Evolutionary conservation across 2,888 invertebrate genomes (phyloP), one percentile per base, ranked within the genome.

Genomic region (Plutella xylostella): DNA sequence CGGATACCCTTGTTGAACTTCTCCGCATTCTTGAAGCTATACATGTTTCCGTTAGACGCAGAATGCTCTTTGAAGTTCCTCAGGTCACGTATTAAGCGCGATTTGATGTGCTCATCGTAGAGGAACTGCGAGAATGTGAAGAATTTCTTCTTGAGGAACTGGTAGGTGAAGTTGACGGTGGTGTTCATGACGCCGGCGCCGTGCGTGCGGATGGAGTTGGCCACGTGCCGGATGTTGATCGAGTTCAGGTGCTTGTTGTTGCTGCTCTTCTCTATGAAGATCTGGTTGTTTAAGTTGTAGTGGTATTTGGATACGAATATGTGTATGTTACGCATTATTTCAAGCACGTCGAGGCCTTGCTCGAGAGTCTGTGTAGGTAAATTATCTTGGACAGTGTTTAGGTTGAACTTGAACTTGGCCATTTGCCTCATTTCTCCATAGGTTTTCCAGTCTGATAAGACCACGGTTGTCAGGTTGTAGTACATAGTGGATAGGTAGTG

Each of bases 81-180:
- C 50, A 93, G 85, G 68, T 97, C 97, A 73, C 96, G 96, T 53
- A 95, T 88, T 2, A 99, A 85, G 46, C 96, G 88, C 0, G 97
- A 97, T 72, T 98, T 97, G 42, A 99, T 97, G 62, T 97, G 97
- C 72, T 99, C 99, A 67, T 98, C 98, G 65, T 93, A 98, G 72
- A 99, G 89, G 68, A 98, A 98, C 72, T 98, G 97, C 0, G 98
- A 98, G 68, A 99, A 96, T 1, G 92, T 92, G 57, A 92, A 93
- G 61, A 99, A 92, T 71, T 98, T 97, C 56, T 94, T 92, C 54
- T 94, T 89, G 52, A 98, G 82, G 74, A 97, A 98, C 74, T 97
- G 97, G 74, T 96, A 96, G 0, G 94, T 93, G 58, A 93, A 94
- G 66, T 96, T 96, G 51, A 92, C 96, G 0, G 96, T 95, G 0